A percentile compares a stretch with the other conserved stretches of the same genome.
These are phyloP conservation scores for Poecilia gillii DNA, from an alignment of 2,797 vertebrate species.

Conservation along the genomic window DNA sequence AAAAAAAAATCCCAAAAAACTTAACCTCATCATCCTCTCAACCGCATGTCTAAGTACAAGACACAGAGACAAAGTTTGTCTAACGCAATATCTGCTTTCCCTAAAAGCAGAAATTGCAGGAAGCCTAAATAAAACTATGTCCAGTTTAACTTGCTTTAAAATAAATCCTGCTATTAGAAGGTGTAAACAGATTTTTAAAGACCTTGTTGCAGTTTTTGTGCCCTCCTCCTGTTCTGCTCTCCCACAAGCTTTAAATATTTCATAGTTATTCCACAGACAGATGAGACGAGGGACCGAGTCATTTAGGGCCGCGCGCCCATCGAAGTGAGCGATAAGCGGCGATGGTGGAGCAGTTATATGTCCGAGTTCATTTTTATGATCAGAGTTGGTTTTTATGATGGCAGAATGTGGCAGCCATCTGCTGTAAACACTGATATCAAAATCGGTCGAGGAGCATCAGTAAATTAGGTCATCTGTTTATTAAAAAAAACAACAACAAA, in stretches of 20 bases:
- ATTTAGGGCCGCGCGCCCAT: conserved; percentile 17
- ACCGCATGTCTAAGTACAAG: conserved; percentile 1
- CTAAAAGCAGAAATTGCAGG: conserved; percentile 15
- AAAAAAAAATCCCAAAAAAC: conserved; percentile 4
- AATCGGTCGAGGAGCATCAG: conserved; percentile 18
- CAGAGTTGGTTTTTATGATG: conserved; percentile 29
- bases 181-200: conserved; percentile 38
- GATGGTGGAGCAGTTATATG: conserved; percentile 13
- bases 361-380: conserved; percentile 33
- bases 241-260: conserved; percentile 23
- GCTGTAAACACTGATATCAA: conserved; percentile 56
- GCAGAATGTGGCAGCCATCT: conserved; percentile 43
- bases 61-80: conserved; percentile 49
- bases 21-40: conserved; percentile 2
- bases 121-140: conserved; percentile 47
- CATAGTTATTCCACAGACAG: conserved; percentile 28
- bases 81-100: conserved; percentile 34
- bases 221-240: conserved; percentile 9
- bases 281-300: conserved; percentile 5
- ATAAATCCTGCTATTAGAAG: conserved; percentile 47
- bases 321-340: conserved; percentile 2
- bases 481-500: conserved; percentile 13
- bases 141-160: conserved; percentile 45
- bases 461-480: conserved; percentile 20
- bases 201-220: conserved; percentile 2